phyloP scores from a whole-genome alignment of 1,140 invertebrate genomes.

The Gryllus bimaculatus region DNA sequence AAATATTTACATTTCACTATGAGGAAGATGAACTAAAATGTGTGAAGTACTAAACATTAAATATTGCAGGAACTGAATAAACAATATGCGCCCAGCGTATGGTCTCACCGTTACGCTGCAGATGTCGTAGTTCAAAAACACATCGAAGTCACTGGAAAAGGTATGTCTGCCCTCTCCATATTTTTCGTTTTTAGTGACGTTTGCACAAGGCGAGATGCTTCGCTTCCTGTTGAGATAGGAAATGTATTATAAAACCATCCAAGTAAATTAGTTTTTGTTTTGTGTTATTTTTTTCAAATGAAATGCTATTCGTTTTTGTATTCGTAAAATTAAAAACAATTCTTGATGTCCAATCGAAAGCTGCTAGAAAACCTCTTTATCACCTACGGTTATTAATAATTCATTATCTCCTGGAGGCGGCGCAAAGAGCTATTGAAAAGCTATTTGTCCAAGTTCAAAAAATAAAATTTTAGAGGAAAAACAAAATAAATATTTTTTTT shows the following conservation, averaged over 20 bases:
- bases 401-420: no score
- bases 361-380: no score
- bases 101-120: background rate
- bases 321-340: no score
- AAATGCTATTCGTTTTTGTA: background rate
- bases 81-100: background rate
- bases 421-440: no score
- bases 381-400: no score
- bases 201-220: background rate
- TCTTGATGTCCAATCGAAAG: no score
- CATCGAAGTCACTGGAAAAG: background rate
- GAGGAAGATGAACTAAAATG: no score
- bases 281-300: background rate
- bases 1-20: no score
- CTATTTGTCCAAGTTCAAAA: no score
- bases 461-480: no score
- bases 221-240: background rate
- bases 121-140: background rate
- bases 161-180: background rate
- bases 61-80: background rate
- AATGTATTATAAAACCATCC: background rate
- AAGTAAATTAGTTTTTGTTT: background rate
- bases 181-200: background rate
- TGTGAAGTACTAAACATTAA: no score
- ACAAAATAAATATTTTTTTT: no score